Evolutionary conservation across 2,888 invertebrate species (phyloP).

Genomic region (Aleiodes testaceus): DNA sequence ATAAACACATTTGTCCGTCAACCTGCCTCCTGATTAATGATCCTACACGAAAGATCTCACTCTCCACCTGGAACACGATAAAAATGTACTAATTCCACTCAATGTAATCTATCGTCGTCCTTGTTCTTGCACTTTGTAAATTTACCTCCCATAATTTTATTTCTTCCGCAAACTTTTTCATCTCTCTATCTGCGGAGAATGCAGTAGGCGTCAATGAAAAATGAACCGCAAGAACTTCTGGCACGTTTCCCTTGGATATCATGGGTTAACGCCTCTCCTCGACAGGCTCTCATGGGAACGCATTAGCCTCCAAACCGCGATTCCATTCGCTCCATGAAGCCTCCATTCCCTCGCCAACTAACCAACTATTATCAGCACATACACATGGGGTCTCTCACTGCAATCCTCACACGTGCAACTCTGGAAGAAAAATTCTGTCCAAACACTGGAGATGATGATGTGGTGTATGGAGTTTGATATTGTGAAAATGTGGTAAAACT

Average conservation of each 20-base stretch:
- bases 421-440: constrained; percentile 3
- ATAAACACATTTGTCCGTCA: no score
- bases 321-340: constrained; percentile 27
- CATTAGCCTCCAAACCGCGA: constrained; percentile 32
- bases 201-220: constrained; percentile 14
- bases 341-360: constrained; percentile 4
- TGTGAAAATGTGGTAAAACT: constrained; percentile 55
- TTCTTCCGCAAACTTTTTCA: neutral
- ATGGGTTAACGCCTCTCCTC: constrained; percentile 16
- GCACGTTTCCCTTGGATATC: constrained; percentile 25
- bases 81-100: constrained; percentile 6
- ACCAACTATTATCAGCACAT: constrained; percentile 10
- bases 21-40: no score
- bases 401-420: constrained; percentile 26
- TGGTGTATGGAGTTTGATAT: neutral
- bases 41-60: no score
- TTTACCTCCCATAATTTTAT: neutral
- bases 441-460: neutral
- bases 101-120: neutral
- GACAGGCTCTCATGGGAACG: constrained; percentile 20
- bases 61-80: no score
- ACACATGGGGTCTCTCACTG: constrained; percentile 19
- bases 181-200: neutral
- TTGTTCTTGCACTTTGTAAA: neutral
- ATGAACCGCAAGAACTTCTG: constrained; percentile 32